phyloP scores from a whole-genome alignment of 2,113 vertebrate species.

The Panthera leo region DNA sequence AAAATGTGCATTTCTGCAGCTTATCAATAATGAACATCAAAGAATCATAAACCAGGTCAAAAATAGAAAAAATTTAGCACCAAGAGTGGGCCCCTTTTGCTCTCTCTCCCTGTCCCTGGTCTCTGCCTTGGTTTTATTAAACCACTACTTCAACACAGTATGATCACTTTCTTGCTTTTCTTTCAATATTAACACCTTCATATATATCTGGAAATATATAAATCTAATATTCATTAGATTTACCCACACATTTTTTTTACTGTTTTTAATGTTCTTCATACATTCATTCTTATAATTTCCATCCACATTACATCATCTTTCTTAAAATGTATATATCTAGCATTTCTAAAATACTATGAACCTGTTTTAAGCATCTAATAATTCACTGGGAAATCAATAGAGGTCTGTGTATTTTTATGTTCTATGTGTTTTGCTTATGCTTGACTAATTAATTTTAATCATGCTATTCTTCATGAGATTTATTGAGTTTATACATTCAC shows the following conservation, averaged over 20 bases:
- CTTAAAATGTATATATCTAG: neutral
- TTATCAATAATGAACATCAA: neutral
- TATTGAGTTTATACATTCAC: neutral
- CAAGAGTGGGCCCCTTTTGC: neutral
- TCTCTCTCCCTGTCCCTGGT: neutral
- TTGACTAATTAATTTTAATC: neutral
- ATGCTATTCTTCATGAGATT: neutral
- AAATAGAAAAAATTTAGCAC: neutral
- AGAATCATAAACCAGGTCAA: neutral
- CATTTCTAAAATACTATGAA: neutral
- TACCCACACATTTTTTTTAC: neutral
- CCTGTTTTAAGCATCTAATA: neutral
- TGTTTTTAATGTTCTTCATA: neutral
- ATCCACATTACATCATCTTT: neutral
- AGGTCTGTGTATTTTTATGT: neutral
- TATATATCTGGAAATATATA: neutral
- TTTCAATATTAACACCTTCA: neutral
- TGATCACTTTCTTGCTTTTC: neutral
- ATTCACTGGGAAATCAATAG: neutral
- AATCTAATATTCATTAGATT: neutral
- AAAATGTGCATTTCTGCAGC: neutral
- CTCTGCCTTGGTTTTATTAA: neutral
- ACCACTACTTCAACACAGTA: neutral
- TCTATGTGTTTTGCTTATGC: neutral
- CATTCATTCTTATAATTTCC: neutral